These are phyloP conservation scores for Otus sunia DNA, from an alignment of 2,113 vertebrate species.

Conservation along the genomic window DNA sequence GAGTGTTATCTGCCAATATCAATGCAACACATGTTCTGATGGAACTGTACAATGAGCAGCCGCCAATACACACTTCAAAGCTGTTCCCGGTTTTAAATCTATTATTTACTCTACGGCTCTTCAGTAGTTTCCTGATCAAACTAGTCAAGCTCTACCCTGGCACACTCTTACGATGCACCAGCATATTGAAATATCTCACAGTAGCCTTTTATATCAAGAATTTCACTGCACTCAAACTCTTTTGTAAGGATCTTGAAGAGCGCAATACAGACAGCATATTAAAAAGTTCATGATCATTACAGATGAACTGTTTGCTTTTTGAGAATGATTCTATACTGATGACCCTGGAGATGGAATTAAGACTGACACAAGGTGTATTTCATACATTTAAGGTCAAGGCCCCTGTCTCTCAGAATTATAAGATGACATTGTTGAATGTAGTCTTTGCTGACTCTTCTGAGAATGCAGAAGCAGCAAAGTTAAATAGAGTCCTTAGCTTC, in stretches of 20 bases:
- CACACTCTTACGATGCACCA: not conserved
- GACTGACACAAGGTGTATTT: not conserved
- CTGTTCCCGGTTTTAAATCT: slow-evolving; percentile 1
- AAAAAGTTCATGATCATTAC: not conserved
- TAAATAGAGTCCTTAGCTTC: not conserved
- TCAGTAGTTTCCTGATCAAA: slow-evolving; percentile 10
- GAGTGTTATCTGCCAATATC: not conserved
- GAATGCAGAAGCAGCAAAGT: not conserved
- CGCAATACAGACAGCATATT: not conserved
- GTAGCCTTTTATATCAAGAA: not conserved
- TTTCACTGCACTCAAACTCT: not conserved
- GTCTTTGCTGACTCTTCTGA: not conserved
- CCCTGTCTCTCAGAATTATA: not conserved
- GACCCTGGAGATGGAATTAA: not conserved
- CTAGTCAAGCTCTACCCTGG: not conserved
- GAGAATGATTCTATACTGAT: not conserved
- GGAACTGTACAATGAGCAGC: not conserved
- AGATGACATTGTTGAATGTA: not conserved
- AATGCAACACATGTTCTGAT: not conserved
- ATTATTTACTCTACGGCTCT: not conserved
- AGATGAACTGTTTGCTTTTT: not conserved
- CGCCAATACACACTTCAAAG: slow-evolving; percentile 6
- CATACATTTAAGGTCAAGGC: not conserved
- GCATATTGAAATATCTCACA: not conserved
- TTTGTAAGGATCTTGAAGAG: not conserved